Evolutionary conservation across 2,888 invertebrate species (phyloP), one percentile per base, ranked within the genome.

Genomic region (Melanophora roralis): DNA sequence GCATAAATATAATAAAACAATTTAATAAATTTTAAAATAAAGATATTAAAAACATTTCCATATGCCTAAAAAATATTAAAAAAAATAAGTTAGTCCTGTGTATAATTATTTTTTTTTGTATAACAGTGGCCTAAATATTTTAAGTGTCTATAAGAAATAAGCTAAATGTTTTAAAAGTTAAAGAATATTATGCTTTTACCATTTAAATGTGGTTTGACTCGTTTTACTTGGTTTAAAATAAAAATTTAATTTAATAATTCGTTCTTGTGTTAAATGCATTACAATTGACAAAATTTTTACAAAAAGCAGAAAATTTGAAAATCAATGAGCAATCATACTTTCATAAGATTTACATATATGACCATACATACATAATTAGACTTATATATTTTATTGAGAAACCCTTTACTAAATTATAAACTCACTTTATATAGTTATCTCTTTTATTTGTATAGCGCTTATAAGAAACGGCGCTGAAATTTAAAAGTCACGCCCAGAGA

Each of bases 281-380:
- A 5, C 32, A 76, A 57, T 7, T 32, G 40, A 60, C 21, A 57
- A 71, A 65, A 74, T 53, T 69, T 65, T 27, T 14, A 47, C 40
- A 34, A 72, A 51, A 69, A 59, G 43, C 43, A 67, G 72, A 55
- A 81, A 72, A 83, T 64, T 49, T 82, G 83, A 86, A 87, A 87
- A 86, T 86, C 86, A 87, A 86, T 86, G 83, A 84, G 78, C 81
- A 83, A 84, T 75, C 79, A 73, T 67, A 80, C 75, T 75, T 79
- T 79, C 60, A 67, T 80, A 72, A 51, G 79, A 64, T 36, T 67
- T 67, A 67, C 67, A 67, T 47, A 74, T 27, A 47, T 51, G 49
- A n/a, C n/a, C 57, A 65, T 27, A 27, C 6, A 27, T 5, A 27
- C 27, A 27, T 32, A 59, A 11, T 32, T 43, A 40, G 12, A 27